Base-by-base conservation (phyloP, 2,797 vertebrate species). In the Melopsittacus undulatus region DNA sequence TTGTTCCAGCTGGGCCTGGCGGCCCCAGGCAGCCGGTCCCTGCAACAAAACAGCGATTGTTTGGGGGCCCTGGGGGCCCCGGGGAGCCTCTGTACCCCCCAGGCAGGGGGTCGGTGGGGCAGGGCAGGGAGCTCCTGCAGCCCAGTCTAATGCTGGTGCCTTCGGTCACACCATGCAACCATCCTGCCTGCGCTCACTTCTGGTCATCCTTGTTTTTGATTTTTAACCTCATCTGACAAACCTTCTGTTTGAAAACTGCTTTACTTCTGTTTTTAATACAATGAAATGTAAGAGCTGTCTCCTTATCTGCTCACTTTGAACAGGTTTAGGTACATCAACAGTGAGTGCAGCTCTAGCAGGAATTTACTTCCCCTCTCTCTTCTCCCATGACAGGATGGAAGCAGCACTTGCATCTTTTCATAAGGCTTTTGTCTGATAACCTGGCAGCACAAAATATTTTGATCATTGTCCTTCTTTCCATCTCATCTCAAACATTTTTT, bases 1-100 rank as follows among this genome's bases (percentile, higher is more conserved):
- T 94, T 96, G 85, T 90, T 95, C 85, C 92, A 95, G 92, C 94
- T 96, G 95, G 92, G 64, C 10, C 75, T 48, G 72, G 43, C 0
- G 0, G 75, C 66, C 56, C 29, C 3, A 3, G 63, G 73, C 77
- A 59, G 80, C 26, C 15, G 1, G 73, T 90, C 67, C 73, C 74
- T 77, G 63, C 56, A 96, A 95, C 95, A 95, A 90, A 24, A n/a
- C 76, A 89, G 66, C 21, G 3, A 91, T 92, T 95, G 95, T 95
- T 87, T 51, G 9, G 69, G 54, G 89, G 91, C 23, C 66, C 42
- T 13, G 29, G 46, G 29, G 59, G 63, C 56, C 43, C 63, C 1
- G 2, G 57, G 81, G 78, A 84, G 21, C 59, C 54, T 30, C 68
- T 0, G 1, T 66, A 46, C 16, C 46, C 69, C 48, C 24, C 61